phyloP scores from a whole-genome alignment of 2,797 vertebrate species.

The Typhlichthys subterraneus region DNA sequence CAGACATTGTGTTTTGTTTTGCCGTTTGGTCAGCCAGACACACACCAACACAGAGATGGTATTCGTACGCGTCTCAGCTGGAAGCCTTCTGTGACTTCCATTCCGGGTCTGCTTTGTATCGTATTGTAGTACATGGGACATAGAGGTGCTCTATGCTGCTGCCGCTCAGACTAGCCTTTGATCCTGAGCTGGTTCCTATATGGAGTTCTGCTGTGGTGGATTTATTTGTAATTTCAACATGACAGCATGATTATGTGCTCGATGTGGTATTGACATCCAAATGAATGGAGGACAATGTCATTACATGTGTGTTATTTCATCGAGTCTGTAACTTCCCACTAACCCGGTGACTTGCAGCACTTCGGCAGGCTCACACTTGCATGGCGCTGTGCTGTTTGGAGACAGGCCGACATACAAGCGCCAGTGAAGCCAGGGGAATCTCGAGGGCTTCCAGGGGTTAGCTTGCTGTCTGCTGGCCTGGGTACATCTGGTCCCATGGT shows the following conservation, averaged over 20 bases:
- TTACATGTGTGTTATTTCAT: too few species aligned
- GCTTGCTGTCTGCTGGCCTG: constrained; percentile 53
- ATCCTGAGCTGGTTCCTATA: constrained; percentile 48
- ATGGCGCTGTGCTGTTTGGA: background rate
- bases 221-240: constrained; percentile 29
- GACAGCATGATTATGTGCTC: constrained; percentile 35
- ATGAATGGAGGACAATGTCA: too few species aligned
- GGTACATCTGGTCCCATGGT: constrained; percentile 69
- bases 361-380: background rate
- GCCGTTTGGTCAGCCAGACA: constrained; percentile 11
- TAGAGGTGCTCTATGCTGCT: constrained; percentile 27
- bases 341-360: background rate
- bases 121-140: constrained; percentile 36
- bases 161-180: constrained; percentile 50
- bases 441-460: constrained; percentile 46
- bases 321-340: background rate
- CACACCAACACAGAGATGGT: constrained; percentile 24
- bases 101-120: constrained; percentile 51
- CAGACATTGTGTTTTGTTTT: constrained; percentile 13
- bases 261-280: too few species aligned
- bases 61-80: constrained; percentile 42
- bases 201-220: constrained; percentile 5
- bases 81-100: constrained; percentile 54
- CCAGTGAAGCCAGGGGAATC: constrained; percentile 34
- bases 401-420: background rate